A percentile compares a stretch with the other conserved stretches of the same genome.
phyloP scores from a whole-genome alignment of 2,797 vertebrate genomes.

The Phoxinus dragarum region DNA sequence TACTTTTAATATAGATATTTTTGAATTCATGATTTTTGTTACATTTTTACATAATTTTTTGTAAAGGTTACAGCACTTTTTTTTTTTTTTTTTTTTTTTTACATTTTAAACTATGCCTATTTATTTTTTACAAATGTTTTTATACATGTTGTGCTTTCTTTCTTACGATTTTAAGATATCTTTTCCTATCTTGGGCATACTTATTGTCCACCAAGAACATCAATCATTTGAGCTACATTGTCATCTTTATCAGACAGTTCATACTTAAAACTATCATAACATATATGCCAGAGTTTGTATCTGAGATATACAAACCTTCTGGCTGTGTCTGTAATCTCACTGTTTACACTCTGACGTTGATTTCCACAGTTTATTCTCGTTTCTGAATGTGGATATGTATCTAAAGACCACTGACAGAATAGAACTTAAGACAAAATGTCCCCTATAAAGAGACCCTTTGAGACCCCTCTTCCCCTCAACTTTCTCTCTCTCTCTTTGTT shows the following conservation, averaged over 20 bases:
- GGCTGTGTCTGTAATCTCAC: conserved; percentile 1
- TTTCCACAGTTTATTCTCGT: conserved; percentile 20
- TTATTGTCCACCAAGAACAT: neutral
- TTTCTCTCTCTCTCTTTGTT: neutral
- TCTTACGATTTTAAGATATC: neutral
- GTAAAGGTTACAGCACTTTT: neutral
- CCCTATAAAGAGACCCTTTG: neutral
- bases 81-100: neutral
- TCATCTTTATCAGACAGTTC: conserved; percentile 9
- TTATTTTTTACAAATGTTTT: neutral
- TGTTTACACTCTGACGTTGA: conserved; percentile 19
- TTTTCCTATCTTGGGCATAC: neutral
- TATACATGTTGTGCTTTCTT: too few species aligned
- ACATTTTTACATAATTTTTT: neutral
- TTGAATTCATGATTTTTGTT: neutral
- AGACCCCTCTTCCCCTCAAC: neutral
- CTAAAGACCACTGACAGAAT: neutral
- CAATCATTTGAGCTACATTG: neutral
- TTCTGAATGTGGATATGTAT: conserved; percentile 28
- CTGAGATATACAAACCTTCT: conserved; percentile 7
- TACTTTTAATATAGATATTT: neutral
- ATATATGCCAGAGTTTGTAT: conserved; percentile 27
- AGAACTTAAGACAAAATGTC: conserved; percentile 14
- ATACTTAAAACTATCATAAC: conserved; percentile 21
- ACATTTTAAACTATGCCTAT: neutral